phyloP scores from a whole-genome alignment of 2,888 invertebrate species.

The Malacosoma neustria region DNA sequence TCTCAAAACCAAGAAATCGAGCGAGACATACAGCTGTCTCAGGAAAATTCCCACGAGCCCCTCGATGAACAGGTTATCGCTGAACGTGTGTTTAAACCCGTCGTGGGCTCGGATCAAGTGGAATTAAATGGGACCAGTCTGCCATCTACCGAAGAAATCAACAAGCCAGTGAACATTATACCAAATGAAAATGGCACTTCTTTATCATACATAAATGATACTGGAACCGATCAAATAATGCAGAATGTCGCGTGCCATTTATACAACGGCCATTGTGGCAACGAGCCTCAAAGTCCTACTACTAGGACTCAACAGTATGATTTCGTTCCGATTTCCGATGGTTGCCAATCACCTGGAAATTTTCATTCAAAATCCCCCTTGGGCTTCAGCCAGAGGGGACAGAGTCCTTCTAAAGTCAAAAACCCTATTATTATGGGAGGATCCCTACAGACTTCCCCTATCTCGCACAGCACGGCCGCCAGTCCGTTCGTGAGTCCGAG shows the following conservation, averaged over 20 bases:
- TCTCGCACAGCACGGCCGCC: constrained; percentile 78
- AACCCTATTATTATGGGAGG: constrained; percentile 52
- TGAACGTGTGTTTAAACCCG: constrained; percentile 52
- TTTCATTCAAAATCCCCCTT: constrained; percentile 58
- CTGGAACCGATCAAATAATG: constrained; percentile 27
- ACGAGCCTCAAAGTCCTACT: constrained; percentile 83
- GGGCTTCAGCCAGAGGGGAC: constrained; percentile 48
- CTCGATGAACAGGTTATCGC: constrained; percentile 15
- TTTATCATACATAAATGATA: constrained; percentile 29
- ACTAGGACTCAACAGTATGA: constrained; percentile 86
- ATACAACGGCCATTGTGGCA: constrained; percentile 53
- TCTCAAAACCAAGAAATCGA: constrained; percentile 28
- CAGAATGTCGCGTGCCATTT: constrained; percentile 31
- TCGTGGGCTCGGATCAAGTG: constrained; percentile 21
- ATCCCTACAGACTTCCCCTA: constrained; percentile 62
- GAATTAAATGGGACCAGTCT: constrained; percentile 33
- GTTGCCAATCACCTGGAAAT: constrained; percentile 78
- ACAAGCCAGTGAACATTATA: constrained; percentile 32
- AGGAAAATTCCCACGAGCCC: constrained; percentile 30
- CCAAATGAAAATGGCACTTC: constrained; percentile 42
- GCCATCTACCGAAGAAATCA: constrained; percentile 24
- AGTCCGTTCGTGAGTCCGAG: constrained; percentile 90
- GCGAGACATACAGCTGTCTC: constrained; percentile 29
- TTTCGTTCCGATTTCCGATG: constrained; percentile 90
- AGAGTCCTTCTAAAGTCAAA: constrained; percentile 50